phyloP scores from a whole-genome alignment of 1,140 invertebrate species.

The Macrobrachium nipponense region DNA sequence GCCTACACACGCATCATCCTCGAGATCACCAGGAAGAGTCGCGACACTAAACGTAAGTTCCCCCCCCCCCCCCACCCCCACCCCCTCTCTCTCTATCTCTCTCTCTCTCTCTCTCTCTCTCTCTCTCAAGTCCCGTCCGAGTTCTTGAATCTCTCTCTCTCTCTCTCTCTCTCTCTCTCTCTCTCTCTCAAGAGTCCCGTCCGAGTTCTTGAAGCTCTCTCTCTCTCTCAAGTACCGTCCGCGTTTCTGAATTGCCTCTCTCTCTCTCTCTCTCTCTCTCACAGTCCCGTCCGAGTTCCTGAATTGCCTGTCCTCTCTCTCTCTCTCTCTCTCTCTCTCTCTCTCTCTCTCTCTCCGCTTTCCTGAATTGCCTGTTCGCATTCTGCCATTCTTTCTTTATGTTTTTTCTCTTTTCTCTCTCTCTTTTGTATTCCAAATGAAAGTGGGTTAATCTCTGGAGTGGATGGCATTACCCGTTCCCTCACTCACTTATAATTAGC shows the following conservation, averaged over 20 bases:
- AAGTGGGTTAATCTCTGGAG: background rate
- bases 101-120: conserved; percentile 35
- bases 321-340: conserved; percentile 17
- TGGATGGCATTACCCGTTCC: too few relatives aligned
- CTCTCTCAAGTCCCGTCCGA: background rate
- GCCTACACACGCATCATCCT: conserved; percentile 64
- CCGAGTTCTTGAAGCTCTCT: conserved; percentile 1
- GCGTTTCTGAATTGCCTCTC: too few relatives aligned
- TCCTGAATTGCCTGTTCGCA: too few relatives aligned
- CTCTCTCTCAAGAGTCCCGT: too few relatives aligned
- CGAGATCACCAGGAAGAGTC: conserved; percentile 69
- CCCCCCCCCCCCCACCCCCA: too few relatives aligned
- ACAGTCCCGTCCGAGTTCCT: background rate
- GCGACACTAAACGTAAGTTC: conserved; percentile 66
- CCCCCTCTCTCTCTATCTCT: conserved; percentile 2
- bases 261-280: conserved; percentile 31
- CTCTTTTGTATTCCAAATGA: background rate
- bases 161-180: conserved; percentile 7
- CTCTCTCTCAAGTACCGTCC: too few relatives aligned
- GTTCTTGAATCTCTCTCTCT: background rate
- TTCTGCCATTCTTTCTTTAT: too few relatives aligned
- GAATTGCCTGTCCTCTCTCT: conserved; percentile 7
- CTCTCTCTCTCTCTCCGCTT: conserved; percentile 16
- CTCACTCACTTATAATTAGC: too few relatives aligned
- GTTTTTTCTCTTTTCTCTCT: background rate